These are phyloP conservation scores for Cotesia glomerata DNA, from an alignment of 1,140 invertebrate species.

Conservation along the genomic window DNA sequence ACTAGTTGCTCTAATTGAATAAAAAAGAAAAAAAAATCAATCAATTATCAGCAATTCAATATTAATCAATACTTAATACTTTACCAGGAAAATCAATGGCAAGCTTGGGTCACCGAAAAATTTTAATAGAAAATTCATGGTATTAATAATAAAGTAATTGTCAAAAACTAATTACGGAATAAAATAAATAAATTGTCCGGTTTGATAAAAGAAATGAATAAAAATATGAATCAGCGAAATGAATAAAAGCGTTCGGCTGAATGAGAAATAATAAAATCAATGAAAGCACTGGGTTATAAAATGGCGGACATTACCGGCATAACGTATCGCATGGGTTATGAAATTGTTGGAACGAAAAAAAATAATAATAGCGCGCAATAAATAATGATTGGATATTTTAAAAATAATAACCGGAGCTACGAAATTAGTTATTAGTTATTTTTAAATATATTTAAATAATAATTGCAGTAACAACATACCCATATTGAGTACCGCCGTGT, in stretches of 20 bases:
- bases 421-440: slow-evolving; percentile 33
- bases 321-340: not conserved
- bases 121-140: too few species aligned
- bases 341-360: not conserved
- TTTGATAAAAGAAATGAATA: too few species aligned
- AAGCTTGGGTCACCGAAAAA: not conserved
- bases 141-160: not conserved
- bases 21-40: slow-evolving; percentile 21
- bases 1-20: slow-evolving; percentile 64
- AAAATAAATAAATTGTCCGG: not conserved
- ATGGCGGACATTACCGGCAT: not conserved
- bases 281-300: not conserved
- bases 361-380: not conserved
- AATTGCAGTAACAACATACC: slow-evolving; percentile 63
- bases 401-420: too few species aligned
- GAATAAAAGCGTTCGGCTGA: too few species aligned
- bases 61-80: not conserved
- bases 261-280: not conserved
- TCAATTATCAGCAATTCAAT: not conserved
- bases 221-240: too few species aligned
- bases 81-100: not conserved
- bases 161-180: not conserved
- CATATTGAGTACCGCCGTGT: slow-evolving; percentile 88
- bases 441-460: slow-evolving; percentile 33
- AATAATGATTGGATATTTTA: not conserved